Evolutionary conservation across 2,797 vertebrate species (phyloP), one percentile per base, ranked within the genome.

Genomic region (Amazona finschi): DNA sequence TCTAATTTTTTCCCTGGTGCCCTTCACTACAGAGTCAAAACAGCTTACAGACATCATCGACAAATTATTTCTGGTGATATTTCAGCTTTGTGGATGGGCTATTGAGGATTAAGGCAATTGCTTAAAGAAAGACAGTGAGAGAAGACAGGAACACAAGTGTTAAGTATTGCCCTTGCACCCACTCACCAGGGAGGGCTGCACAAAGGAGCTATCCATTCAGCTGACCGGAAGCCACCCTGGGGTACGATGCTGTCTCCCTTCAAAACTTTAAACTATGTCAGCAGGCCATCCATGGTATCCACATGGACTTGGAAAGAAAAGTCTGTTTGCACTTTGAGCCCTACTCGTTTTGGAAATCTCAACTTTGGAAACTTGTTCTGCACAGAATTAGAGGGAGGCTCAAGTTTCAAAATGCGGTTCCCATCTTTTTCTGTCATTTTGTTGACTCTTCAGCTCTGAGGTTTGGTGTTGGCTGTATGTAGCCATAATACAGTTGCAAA

Each of bases 371-470:
- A 79, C 33, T 64, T 67, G 19, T 62, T 84, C 80, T 91, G 62
- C 28, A 19, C 60, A 60, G 79, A 94, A 76, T 60, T 86, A 82
- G 71, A 73, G 24, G 30, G 33, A 67, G 43, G n/a, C 24, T 92
- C 57, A 74, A 61, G 49, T 94, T 93, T 90, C 86, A 81, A 85
- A 96, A 78, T 65, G 53, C 11, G 5, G 31, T 74, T 92, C 41
- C 85, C 13, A 2, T 55, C 31, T n/a, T 52, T 43, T 82, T 90
- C n/a, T 66, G 75, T 77, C 9, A 6, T 74, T 92, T 47, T 33
- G 10, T 94, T 94, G 89, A 87, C 57, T 83, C 78, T 74, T 93
- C 52, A 76, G 57, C 61, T 43, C 77, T 39, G 77, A 89, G 75
- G 72, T 89, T 90, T 96, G 36, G 11, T 84, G 67, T 69, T 12